Conservation (phyloP, 2,113 vertebrate species). For the Pelecanus crispus region DNA sequence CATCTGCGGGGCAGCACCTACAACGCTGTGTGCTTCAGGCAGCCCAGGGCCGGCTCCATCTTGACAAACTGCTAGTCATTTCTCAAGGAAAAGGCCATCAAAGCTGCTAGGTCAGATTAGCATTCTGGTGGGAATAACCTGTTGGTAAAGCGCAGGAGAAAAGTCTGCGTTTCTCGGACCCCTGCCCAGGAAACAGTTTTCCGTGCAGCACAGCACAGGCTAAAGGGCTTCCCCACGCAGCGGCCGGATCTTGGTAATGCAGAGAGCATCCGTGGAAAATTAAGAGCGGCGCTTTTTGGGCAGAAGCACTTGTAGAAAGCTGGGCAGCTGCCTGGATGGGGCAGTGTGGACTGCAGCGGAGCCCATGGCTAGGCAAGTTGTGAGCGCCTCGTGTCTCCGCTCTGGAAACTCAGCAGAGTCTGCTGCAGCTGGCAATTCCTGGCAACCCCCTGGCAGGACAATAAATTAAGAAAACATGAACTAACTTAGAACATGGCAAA, state of each 20-base stretch:
- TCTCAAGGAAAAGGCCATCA: not conserved
- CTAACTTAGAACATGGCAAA: not conserved
- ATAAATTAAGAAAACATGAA: not conserved
- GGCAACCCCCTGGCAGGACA: not conserved
- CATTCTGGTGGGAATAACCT: not conserved
- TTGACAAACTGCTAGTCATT: not conserved
- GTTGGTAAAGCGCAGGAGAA: not conserved
- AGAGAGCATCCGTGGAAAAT: not conserved
- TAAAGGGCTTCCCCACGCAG: not conserved
- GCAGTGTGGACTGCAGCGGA: not conserved
- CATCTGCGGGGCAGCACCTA: not conserved
- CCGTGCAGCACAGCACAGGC: fast-evolving
- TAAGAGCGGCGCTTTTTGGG: fast-evolving
- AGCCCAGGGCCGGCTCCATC: fast-evolving
- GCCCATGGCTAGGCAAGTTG: not conserved
- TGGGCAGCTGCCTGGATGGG: not conserved
- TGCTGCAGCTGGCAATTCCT: not conserved
- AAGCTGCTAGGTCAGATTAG: not conserved
- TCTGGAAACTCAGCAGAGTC: not conserved
- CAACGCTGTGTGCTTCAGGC: fast-evolving
- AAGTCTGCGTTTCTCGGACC: not conserved
- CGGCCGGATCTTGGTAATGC: not conserved
- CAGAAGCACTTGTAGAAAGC: not conserved
- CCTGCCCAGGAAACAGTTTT: not conserved
- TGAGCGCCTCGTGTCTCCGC: not conserved